Base-by-base conservation (phyloP, 1,140 invertebrate genomes). In the Apis cerana region DNA sequence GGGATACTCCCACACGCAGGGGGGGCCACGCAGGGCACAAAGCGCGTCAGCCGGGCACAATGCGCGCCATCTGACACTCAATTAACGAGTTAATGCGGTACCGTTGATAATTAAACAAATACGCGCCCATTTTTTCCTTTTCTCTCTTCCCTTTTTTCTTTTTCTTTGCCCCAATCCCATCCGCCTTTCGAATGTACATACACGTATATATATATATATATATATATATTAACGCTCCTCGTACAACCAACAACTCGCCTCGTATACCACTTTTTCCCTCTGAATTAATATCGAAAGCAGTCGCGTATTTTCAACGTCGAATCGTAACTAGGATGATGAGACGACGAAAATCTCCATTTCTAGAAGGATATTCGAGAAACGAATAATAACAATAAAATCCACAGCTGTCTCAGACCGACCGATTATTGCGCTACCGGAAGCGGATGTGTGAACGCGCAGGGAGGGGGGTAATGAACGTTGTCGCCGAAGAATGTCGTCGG, bases 1-100 rank as follows among this genome's bases (percentile, higher is more conserved):
- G 74, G 84, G 82, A 76, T 80, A 83, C 83, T 89, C 85, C 78
- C 86, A 90, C 85, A 88, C 56, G 75, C 43, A 58, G 67, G 69
- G 69, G 80, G 54, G 54, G 54, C 54, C 86, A 43, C 33, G 5
- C 33, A 43, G 33, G 33, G 33, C 33, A 93, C 91, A 94, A 94
- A 93, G 92, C 93, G 90, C 93, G 92, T 94, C 93, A 94, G 86
- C 80, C 87, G 86, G 84, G 85, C 86, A 94, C 93, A 94, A 94
- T 94, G 83, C 79, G 43, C 85, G 87, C 89, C 92, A 92, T 94
- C 91, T 94, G 93, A 94, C 93, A 93, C 92, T 93, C 93, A 94
- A 94, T 94, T 94, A 94, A 93, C 93, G 92, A 94, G 93, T 94
- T 94, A 94, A 94, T 94, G 89, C 93, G 91, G 87, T 91, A 91